A percentile compares a stretch with the other conserved stretches of the same genome.
These are phyloP conservation scores for Chymomyza fuscimana DNA, from an alignment of 2,888 invertebrate genomes.

Conservation along the genomic window DNA sequence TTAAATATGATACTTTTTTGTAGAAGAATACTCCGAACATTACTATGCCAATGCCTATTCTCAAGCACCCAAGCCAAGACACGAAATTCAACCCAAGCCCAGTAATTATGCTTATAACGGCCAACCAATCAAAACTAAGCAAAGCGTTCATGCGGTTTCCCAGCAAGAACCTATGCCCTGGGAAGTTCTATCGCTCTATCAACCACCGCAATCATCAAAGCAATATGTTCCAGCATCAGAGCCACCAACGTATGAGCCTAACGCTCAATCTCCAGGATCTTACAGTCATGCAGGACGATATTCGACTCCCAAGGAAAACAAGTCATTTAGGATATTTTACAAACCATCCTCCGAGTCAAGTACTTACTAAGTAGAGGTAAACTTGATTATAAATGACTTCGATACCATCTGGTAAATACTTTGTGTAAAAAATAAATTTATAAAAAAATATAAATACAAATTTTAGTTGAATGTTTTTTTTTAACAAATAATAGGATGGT, in stretches of 20 bases:
- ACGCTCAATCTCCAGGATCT: neutral
- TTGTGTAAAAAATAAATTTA: neutral
- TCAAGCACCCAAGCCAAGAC: constrained; percentile 20
- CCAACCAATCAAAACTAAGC: neutral
- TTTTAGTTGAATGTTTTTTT: neutral
- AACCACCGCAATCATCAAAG: constrained; percentile 3
- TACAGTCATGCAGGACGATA: neutral
- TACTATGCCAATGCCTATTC: constrained; percentile 32
- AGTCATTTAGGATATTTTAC: neutral
- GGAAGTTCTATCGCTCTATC: constrained; percentile 35
- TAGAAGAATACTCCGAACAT: constrained; percentile 20
- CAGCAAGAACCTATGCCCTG: constrained; percentile 48
- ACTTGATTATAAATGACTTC: neutral
- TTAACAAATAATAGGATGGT: no score
- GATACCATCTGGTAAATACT: neutral
- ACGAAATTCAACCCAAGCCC: constrained; percentile 1
- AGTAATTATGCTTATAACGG: constrained; percentile 7
- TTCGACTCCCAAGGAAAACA: neutral
- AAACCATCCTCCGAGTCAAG: neutral
- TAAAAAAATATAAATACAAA: constrained; percentile 21
- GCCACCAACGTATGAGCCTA: neutral
- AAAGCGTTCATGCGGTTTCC: constrained; percentile 29
- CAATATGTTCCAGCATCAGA: neutral
- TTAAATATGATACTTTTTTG: neutral
- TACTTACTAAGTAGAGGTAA: neutral